These are phyloP conservation scores for Hormaphis cornu DNA, from an alignment of 1,140 invertebrate species.

Conservation along the genomic window DNA sequence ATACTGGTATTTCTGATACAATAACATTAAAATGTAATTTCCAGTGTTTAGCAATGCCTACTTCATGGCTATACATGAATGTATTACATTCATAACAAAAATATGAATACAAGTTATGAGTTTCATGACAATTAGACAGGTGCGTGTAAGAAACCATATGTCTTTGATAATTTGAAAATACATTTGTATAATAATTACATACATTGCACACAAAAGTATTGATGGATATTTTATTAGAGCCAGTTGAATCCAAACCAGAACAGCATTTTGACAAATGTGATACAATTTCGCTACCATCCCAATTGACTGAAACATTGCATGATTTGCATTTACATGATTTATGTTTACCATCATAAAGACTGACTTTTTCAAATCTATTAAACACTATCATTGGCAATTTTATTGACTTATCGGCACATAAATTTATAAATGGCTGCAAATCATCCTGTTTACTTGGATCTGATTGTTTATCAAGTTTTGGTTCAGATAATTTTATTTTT, in stretches of 20 bases:
- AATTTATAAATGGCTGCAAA: not conserved
- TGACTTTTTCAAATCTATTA: not conserved
- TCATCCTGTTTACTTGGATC: not conserved
- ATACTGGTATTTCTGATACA: not conserved
- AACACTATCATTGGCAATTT: not conserved
- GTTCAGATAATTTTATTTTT: not conserved
- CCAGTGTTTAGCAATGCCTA: not conserved
- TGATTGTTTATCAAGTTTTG: not conserved
- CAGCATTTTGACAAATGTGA: not conserved
- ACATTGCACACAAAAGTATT: not conserved
- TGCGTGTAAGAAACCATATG: not conserved
- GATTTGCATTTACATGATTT: constrained; percentile 2
- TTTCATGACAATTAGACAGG: not conserved
- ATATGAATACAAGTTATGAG: not conserved
- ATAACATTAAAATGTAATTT: not conserved
- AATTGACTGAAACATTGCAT: not conserved
- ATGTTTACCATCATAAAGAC: too few relatives aligned
- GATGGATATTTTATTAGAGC: not conserved
- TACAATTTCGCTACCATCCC: not conserved
- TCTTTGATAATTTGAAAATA: not conserved
- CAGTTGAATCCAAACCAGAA: not conserved
- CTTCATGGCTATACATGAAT: not conserved
- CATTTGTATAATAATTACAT: not conserved
- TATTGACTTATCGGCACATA: not conserved
- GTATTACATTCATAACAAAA: not conserved